Conservation (phyloP, 2,888 invertebrate species). For the Belgica antarctica region DNA sequence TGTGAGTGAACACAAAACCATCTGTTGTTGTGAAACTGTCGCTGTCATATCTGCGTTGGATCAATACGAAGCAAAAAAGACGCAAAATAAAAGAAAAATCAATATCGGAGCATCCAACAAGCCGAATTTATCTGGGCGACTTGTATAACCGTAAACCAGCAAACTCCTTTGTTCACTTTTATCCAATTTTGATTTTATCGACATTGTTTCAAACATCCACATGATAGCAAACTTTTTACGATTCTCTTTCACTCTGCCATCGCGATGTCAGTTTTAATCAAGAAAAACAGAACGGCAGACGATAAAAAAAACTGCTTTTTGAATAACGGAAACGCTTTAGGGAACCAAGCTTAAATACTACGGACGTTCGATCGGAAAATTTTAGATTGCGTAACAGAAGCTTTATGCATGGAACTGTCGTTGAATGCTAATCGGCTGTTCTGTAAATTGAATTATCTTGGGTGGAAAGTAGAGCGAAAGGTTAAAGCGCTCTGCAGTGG, state of each 20-base stretch:
- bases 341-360: not conserved
- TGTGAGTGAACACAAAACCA: conserved; percentile 7
- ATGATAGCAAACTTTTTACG: not conserved
- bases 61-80: too few species aligned
- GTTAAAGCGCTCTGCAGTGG: too few species aligned
- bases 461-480: too few species aligned
- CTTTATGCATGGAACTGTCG: not conserved
- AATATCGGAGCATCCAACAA: not conserved
- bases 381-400: not conserved
- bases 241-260: not conserved
- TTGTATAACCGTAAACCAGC: too few species aligned
- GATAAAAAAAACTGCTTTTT: conserved; percentile 7
- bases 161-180: not conserved
- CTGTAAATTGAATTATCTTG: too few species aligned
- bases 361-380: not conserved
- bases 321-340: not conserved
- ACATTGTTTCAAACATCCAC: not conserved
- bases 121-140: not conserved
- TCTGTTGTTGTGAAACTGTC: not conserved
- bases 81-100: not conserved
- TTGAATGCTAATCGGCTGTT: too few species aligned
- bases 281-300: not conserved
- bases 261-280: conserved; percentile 23
- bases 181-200: not conserved
- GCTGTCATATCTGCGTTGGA: not conserved